Percentiles rank a stretch among this genome's conserved stretches.
phyloP scores from a whole-genome alignment of 2,113 vertebrate species.

The Aldabrachelys gigantea region DNA sequence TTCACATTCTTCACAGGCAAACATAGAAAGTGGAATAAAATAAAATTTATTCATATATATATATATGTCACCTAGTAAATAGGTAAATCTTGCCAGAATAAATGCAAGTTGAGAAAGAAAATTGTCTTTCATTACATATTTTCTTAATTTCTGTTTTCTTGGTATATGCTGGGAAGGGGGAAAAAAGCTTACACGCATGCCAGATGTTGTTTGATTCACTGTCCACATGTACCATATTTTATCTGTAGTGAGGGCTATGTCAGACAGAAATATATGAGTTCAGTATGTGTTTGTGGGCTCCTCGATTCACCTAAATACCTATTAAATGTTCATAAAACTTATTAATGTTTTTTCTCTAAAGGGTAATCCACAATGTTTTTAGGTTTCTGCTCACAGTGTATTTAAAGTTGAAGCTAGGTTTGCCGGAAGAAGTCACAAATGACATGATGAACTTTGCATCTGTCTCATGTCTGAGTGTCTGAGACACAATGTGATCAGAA shows the following conservation, averaged over 20 bases:
- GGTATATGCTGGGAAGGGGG: neutral
- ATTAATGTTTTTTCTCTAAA: neutral
- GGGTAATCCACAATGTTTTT: neutral
- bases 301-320: neutral
- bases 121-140: neutral
- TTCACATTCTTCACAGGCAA: neutral
- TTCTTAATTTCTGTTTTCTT: neutral
- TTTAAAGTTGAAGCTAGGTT: conserved; percentile 8
- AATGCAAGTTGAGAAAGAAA: neutral
- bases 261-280: neutral
- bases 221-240: neutral
- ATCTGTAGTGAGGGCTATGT: neutral
- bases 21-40: neutral
- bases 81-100: neutral
- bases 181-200: neutral
- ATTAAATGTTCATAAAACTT: neutral
- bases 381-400: neutral
- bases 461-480: neutral
- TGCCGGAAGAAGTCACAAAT: neutral
- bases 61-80: neutral
- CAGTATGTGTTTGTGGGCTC: neutral
- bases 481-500: conserved; percentile 6
- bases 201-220: neutral
- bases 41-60: conserved; percentile 15
- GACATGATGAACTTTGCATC: neutral